A percentile compares a stretch with the other conserved stretches of the same genome.
Evolutionary conservation across 2,797 vertebrate genomes (phyloP).

Genomic region (Hirundo rustica): DNA sequence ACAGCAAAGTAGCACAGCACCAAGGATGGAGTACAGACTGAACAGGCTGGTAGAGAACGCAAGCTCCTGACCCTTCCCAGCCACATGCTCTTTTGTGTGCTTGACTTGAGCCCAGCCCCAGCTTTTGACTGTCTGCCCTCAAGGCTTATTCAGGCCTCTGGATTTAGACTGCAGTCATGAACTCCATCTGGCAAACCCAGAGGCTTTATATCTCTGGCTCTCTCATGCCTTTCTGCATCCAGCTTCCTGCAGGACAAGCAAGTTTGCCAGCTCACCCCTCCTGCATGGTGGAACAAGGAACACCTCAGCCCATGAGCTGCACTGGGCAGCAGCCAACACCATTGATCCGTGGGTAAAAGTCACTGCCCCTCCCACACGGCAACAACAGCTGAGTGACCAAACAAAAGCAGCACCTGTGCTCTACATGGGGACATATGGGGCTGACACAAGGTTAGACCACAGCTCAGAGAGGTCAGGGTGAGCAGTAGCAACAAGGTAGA

Average conservation of each 20-base stretch:
- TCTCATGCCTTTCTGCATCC: not conserved
- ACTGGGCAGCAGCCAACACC: not conserved
- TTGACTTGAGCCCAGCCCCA: not conserved
- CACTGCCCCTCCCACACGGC: not conserved
- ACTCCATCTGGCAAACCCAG: not conserved
- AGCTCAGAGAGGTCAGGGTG: not conserved
- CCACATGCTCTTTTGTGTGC: not conserved
- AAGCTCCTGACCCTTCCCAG: not conserved
- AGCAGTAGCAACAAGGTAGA: rapidly evolving
- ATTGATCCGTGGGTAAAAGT: not conserved
- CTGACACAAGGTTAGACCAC: not conserved
- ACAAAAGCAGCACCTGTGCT: not conserved
- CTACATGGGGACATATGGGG: rapidly evolving
- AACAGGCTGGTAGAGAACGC: not conserved
- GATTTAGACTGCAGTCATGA: not conserved
- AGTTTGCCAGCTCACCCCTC: not conserved
- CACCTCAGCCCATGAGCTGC: not conserved
- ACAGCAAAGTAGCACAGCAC: not conserved
- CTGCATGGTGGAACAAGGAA: not conserved
- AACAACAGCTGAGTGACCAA: not conserved
- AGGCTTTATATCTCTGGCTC: not conserved
- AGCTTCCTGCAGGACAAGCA: not conserved
- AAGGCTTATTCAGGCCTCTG: not conserved
- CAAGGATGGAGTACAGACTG: not conserved
- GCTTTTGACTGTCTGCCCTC: not conserved